Percentiles rank a stretch among this genome's conserved stretches.
Evolutionary conservation across 2,888 invertebrate species (phyloP).

Genomic region (Lottia gigantea): DNA sequence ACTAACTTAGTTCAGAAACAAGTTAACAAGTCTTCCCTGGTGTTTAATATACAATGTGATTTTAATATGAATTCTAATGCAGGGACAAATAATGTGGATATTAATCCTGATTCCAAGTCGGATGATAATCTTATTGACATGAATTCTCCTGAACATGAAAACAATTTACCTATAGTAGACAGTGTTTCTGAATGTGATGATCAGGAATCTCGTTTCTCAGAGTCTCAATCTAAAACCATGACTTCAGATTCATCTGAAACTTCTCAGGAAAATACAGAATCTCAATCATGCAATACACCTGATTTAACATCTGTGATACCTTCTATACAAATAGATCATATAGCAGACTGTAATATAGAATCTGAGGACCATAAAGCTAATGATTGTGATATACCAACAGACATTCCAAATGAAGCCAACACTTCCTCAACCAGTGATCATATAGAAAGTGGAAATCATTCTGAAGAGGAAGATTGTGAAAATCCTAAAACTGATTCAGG

Average conservation of each 20-base stretch:
- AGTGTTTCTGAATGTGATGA: not conserved
- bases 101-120: not conserved
- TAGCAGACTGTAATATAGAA: not conserved
- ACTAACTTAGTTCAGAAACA: not conserved
- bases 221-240: not conserved
- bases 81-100: too few relatives aligned
- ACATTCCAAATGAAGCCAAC: not conserved
- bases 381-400: not conserved
- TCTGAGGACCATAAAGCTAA: not conserved
- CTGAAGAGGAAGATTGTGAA: too few relatives aligned
- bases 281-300: too few relatives aligned
- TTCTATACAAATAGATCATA: too few relatives aligned
- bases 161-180: not conserved
- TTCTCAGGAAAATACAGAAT: too few relatives aligned
- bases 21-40: not conserved
- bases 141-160: not conserved
- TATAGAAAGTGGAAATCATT: not conserved
- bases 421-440: not conserved
- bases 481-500: conserved; percentile 15
- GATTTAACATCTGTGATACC: too few relatives aligned
- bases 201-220: not conserved
- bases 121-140: not conserved
- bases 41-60: not conserved
- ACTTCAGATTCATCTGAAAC: not conserved
- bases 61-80: not conserved